Conservation (phyloP, 2,113 vertebrate species). For the Bubo bubo region DNA sequence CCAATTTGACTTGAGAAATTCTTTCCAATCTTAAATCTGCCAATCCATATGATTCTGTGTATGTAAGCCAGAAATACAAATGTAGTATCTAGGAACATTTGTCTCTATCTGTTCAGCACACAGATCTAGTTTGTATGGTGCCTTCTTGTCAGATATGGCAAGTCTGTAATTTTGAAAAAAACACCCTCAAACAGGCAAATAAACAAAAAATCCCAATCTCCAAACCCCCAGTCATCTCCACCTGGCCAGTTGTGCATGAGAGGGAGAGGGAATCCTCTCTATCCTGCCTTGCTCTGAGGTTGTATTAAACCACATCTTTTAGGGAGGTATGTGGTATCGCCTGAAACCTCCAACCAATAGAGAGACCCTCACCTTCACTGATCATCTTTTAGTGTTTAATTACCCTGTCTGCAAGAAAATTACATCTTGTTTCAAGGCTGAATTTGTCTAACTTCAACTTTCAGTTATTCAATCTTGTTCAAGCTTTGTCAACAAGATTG, state of each 20-base stretch:
- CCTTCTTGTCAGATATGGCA: not conserved
- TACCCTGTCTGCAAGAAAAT: constrained; percentile 28
- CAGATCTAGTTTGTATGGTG: not conserved
- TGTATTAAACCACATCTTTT: not conserved
- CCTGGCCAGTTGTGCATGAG: not conserved
- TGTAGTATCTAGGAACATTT: not conserved
- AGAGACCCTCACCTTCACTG: not conserved
- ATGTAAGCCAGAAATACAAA: not conserved
- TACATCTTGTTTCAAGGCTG: constrained; percentile 24
- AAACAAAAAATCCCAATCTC: not conserved
- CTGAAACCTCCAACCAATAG: not conserved
- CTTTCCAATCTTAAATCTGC: not conserved
- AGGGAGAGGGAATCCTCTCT: not conserved
- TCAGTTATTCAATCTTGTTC: constrained; percentile 18
- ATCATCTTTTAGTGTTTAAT: constrained; percentile 38
- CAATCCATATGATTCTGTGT: not conserved
- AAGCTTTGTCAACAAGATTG: constrained; percentile 44
- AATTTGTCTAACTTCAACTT: constrained; percentile 32
- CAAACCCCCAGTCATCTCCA: not conserved
- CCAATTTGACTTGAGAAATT: not conserved
- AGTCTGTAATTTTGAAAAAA: not conserved
- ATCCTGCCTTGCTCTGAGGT: not conserved
- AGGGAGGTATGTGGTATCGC: not conserved
- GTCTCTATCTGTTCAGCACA: not conserved
- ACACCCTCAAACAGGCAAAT: not conserved